These are phyloP conservation scores for Cercopithecus diana DNA, from an alignment of 2,797 vertebrate species.

Conservation along the genomic window DNA sequence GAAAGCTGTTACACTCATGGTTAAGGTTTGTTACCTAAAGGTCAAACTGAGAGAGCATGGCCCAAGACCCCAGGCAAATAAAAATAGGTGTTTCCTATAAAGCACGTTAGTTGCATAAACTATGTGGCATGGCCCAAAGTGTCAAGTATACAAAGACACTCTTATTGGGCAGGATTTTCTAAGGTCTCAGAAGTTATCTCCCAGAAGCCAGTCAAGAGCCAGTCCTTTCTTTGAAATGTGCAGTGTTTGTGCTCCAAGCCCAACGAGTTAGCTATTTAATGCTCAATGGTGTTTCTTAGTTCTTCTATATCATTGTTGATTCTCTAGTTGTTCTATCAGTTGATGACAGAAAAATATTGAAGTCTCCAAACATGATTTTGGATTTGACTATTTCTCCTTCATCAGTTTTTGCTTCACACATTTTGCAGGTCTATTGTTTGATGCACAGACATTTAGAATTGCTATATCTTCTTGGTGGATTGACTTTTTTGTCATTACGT, in stretches of 20 bases:
- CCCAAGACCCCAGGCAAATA: neutral
- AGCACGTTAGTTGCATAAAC: neutral
- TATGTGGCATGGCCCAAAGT: neutral
- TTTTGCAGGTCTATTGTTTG: neutral
- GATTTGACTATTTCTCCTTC: neutral
- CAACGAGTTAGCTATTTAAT: neutral
- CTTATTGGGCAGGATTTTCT: neutral
- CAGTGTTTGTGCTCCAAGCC: neutral
- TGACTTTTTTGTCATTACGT: neutral
- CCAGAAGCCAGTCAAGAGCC: neutral
- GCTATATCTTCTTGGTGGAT: neutral
- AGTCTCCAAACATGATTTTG: neutral
- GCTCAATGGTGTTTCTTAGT: neutral
- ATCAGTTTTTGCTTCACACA: neutral
- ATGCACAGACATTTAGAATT: neutral
- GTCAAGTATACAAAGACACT: neutral
- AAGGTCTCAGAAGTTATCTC: neutral
- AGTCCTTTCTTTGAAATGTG: neutral
- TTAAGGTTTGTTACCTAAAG: neutral
- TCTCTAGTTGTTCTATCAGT: neutral
- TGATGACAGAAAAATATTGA: neutral
- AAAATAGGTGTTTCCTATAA: neutral
- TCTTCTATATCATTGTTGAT: neutral
- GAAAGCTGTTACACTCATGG: neutral
- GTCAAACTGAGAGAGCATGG: neutral